Conservation (phyloP, 1,140 invertebrate species). For the Palaemon carinicauda region DNA sequence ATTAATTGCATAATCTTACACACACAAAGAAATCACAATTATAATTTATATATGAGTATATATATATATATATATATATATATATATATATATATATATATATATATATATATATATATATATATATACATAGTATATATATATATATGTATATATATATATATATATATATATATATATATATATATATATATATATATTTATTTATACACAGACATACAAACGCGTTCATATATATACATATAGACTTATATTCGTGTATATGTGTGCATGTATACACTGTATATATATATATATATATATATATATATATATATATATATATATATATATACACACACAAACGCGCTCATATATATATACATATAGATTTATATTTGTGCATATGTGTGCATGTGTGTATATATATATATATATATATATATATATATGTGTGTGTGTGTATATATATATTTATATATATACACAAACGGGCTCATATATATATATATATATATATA, state of each 20-base stretch:
- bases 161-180: background rate
- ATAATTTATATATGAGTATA: too few species aligned
- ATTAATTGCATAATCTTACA: too few species aligned
- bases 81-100: background rate
- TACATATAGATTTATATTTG: background rate
- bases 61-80: too few species aligned
- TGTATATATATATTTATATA: background rate
- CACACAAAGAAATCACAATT: too few species aligned
- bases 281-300: background rate
- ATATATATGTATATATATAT: too few species aligned
- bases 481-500: background rate
- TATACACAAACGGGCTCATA: too few species aligned
- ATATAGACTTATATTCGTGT: background rate
- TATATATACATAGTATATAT: background rate
- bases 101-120: slow-evolving; percentile 2
- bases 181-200: slow-evolving; percentile 12
- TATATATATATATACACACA: background rate
- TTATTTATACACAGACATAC: too few species aligned
- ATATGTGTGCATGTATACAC: background rate
- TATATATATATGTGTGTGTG: background rate
- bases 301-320: slow-evolving; percentile 13
- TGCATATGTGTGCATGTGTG: background rate
- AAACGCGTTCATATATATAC: background rate
- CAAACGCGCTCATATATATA: too few species aligned
- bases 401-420: background rate